A percentile compares a stretch with the other conserved stretches of the same genome.
phyloP scores from a whole-genome alignment of 2,797 vertebrate species.

The Pangasius krempfi region DNA sequence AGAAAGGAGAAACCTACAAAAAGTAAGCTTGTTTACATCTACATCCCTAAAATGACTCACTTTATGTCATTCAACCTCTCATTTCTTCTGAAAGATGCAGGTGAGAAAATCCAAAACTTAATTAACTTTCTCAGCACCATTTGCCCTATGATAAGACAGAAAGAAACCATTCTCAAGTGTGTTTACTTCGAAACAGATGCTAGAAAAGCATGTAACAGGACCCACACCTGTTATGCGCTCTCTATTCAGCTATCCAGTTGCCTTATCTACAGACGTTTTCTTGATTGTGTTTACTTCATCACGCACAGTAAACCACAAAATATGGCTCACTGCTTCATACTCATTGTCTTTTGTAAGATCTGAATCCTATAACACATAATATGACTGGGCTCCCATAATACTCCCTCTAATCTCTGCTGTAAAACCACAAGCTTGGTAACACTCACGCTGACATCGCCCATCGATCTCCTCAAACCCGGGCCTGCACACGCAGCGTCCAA shows the following conservation, averaged over 20 bases:
- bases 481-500: slow-evolving; percentile 94
- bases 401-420: not conserved
- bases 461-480: slow-evolving; percentile 92
- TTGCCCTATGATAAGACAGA: not conserved
- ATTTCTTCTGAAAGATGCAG: slow-evolving; percentile 60
- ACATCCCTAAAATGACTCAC: not conserved
- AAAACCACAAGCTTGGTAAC: not conserved
- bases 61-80: slow-evolving; percentile 46
- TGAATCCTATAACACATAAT: not conserved
- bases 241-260: not conserved
- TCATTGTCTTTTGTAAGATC: not conserved
- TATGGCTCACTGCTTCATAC: not conserved
- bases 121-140: not conserved
- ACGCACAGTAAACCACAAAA: not conserved
- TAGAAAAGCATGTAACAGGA: no score
- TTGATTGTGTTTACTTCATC: not conserved
- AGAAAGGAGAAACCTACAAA: not conserved
- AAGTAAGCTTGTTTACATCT: not conserved
- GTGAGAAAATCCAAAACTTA: not conserved
- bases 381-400: not conserved
- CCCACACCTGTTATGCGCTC: not conserved
- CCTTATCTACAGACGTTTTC: not conserved
- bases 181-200: not conserved
- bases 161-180: not conserved
- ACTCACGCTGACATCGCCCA: slow-evolving; percentile 90